Evolutionary conservation across 2,797 vertebrate species (phyloP).

Genomic region (Mareca penelope): DNA sequence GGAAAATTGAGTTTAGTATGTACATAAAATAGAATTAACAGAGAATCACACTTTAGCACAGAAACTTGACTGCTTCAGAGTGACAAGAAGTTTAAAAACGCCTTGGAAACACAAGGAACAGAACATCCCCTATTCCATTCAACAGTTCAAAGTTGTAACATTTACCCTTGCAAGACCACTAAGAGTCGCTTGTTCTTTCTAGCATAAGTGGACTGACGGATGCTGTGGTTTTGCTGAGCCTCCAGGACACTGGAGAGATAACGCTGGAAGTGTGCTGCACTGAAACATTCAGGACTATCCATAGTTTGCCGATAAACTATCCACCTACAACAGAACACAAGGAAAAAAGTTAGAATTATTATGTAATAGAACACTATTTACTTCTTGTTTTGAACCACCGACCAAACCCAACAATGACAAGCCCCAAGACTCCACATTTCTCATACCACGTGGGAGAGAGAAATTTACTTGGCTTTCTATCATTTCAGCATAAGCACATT

Average conservation of each 20-base stretch:
- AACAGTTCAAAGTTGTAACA: neutral
- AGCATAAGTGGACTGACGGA: slow-evolving; percentile 60
- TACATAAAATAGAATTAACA: accelerated
- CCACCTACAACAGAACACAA: slow-evolving; percentile 80
- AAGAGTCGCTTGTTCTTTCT: slow-evolving; percentile 80
- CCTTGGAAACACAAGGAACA: neutral
- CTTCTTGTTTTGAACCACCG: accelerated
- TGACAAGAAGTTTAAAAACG: neutral
- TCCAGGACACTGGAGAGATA: slow-evolving; percentile 86
- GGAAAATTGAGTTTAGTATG: neutral
- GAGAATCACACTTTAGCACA: accelerated
- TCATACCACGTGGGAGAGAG: neutral
- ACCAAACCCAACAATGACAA: neutral
- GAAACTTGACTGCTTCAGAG: neutral
- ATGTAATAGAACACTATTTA: neutral
- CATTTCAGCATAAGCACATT: neutral
- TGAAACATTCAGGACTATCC: slow-evolving; percentile 87
- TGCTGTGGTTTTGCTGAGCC: slow-evolving; percentile 76
- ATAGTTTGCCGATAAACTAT: slow-evolving; percentile 85
- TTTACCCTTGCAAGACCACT: slow-evolving; percentile 91
- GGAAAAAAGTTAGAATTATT: neutral
- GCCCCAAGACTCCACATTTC: neutral
- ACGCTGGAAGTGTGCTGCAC: slow-evolving; percentile 88
- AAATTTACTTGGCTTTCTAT: neutral
- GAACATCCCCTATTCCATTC: neutral